Conservation (phyloP, 2,888 invertebrate genomes). For the Drosophila pullipes region DNA sequence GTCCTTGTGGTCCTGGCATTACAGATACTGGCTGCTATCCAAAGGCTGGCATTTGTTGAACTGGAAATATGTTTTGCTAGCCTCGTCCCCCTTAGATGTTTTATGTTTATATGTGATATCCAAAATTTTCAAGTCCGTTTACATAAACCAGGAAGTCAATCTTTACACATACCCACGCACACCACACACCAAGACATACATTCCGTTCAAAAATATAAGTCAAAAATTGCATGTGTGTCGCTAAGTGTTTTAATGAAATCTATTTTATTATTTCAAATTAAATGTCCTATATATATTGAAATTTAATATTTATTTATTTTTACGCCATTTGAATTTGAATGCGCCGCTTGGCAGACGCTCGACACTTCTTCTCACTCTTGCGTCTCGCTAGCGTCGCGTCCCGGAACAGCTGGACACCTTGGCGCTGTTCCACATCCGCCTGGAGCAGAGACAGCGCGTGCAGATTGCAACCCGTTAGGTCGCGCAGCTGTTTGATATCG, state of each 20-base stretch:
- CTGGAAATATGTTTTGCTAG: slow-evolving; percentile 55
- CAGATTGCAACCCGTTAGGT: slow-evolving; percentile 93
- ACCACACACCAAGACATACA: neutral
- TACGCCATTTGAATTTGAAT: slow-evolving; percentile 78
- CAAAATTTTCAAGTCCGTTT: slow-evolving; percentile 65
- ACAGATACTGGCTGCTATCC: slow-evolving; percentile 67
- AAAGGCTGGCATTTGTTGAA: slow-evolving; percentile 83
- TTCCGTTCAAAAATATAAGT: neutral
- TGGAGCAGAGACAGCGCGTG: slow-evolving; percentile 92
- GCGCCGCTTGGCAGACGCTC: slow-evolving; percentile 73
- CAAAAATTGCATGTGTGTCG: slow-evolving; percentile 39
- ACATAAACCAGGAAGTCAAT: slow-evolving; percentile 7
- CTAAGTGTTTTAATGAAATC: slow-evolving; percentile 20
- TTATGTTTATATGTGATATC: slow-evolving; percentile 41
- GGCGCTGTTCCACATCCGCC: slow-evolving; percentile 90
- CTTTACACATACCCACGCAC: neutral
- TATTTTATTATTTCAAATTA: slow-evolving; percentile 32
- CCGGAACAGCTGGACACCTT: slow-evolving; percentile 91
- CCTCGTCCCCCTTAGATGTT: slow-evolving; percentile 19
- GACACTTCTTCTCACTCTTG: slow-evolving; percentile 87
- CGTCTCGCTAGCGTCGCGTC: slow-evolving; percentile 90
- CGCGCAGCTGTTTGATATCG: slow-evolving; percentile 87
- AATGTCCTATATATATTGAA: slow-evolving; percentile 26
- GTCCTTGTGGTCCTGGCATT: slow-evolving; percentile 52
- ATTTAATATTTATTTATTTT: neutral